A percentile compares a stretch with the other conserved stretches of the same genome.
Evolutionary conservation across 2,888 invertebrate species (phyloP).

Genomic region (Acronicta psi): DNA sequence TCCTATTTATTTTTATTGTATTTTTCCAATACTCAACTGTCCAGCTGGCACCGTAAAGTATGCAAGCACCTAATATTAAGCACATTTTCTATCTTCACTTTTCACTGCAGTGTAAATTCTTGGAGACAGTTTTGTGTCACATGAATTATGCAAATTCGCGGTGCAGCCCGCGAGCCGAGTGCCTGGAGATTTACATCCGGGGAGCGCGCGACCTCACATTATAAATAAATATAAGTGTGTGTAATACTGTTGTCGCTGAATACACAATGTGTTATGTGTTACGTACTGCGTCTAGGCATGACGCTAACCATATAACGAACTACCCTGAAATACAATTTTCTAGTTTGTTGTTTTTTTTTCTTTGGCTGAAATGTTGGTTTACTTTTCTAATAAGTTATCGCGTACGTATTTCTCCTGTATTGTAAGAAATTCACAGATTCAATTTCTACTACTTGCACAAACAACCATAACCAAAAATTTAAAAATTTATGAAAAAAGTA

Average conservation of each 20-base stretch:
- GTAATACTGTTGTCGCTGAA: slow-evolving; percentile 56
- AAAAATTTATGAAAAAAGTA: no score
- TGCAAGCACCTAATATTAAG: slow-evolving; percentile 53
- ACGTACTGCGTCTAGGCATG: slow-evolving; percentile 16
- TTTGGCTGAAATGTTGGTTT: no score
- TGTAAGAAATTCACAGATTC: no score
- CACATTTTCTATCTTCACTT: slow-evolving; percentile 64
- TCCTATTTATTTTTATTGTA: no score
- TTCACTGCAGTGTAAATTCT: slow-evolving; percentile 77
- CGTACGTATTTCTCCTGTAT: no score
- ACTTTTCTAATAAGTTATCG: no score
- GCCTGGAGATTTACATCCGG: slow-evolving; percentile 75
- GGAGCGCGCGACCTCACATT: slow-evolving; percentile 65
- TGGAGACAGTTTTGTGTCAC: slow-evolving; percentile 77
- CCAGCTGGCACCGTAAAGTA: slow-evolving; percentile 17
- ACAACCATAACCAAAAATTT: no score
- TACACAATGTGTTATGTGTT: slow-evolving; percentile 38
- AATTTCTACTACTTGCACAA: no score
- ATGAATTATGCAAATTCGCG: slow-evolving; percentile 83
- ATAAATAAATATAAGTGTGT: slow-evolving; percentile 61
- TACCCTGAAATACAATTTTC: slow-evolving; percentile 16
- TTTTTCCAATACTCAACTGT: slow-evolving; percentile 15
- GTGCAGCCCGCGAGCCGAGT: slow-evolving; percentile 68
- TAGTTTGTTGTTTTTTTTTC: no score
- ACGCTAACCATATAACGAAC: slow-evolving; percentile 14